Percentiles rank a stretch among this genome's conserved stretches.
These are phyloP conservation scores for Coreius guichenoti DNA, from an alignment of 2,797 vertebrate genomes.

Conservation along the genomic window DNA sequence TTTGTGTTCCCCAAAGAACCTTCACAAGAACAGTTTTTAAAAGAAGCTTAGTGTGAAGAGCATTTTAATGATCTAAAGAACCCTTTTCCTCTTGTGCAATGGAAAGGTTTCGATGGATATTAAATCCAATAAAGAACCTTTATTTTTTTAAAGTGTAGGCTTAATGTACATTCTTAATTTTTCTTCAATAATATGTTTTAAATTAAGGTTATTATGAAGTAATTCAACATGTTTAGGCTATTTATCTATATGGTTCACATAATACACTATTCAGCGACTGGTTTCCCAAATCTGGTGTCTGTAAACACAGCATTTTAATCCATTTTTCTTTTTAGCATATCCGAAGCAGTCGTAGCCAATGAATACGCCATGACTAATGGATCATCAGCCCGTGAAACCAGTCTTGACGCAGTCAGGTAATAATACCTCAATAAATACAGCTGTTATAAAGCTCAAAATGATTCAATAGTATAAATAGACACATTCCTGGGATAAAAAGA, in stretches of 20 bases:
- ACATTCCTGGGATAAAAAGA: not conserved
- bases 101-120: not conserved
- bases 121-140: not conserved
- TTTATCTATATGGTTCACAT: not conserved
- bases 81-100: not conserved
- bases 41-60: not conserved
- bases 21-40: not conserved
- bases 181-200: not conserved
- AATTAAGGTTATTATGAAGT: not conserved
- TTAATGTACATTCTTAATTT: not conserved
- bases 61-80: not conserved
- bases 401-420: constrained; percentile 66
- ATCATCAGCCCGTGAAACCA: constrained; percentile 3
- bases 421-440: not conserved
- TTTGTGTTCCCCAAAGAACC: not conserved
- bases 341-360: constrained; percentile 24
- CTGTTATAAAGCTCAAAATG: not conserved
- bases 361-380: constrained; percentile 56
- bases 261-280: not conserved
- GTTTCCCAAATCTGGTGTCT: not conserved
- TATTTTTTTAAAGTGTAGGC: not conserved
- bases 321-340: constrained; percentile 29
- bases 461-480: not conserved
- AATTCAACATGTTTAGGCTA: not conserved
- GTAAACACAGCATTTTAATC: not conserved